Base-by-base conservation (phyloP, 2,113 vertebrate species). In the Bambusicola thoracicus region DNA sequence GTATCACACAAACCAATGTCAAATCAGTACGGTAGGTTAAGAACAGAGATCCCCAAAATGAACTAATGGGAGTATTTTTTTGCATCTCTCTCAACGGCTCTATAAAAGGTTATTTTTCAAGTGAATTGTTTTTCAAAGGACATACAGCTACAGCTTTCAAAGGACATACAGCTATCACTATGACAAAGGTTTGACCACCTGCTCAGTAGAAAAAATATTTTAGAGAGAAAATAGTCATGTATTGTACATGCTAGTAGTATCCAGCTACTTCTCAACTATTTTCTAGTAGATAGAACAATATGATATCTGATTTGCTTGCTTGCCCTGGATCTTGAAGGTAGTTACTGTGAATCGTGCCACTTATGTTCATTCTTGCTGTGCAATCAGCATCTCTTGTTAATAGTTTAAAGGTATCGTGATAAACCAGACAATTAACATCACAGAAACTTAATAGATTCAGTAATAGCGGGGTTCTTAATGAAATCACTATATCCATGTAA, bases 381-480 rank as follows among this genome's bases (percentile, higher is more conserved):
- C n/a, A 68, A 80, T 69, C 46, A 90, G 59, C 36, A 89, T 12
- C 25, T 86, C 90, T 55, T 77, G 18, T 59, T 65, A 92, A 62
- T 9, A 29, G 30, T 4, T 12, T 55, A 83, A 74, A 94, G 63
- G 38, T 53, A 74, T 29, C 69, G 77, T n/a, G 70, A 51, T n/a
- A 85, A 92, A 87, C 34, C 51, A 92, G 46, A 51, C 69, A 87
- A 65, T 40, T 70, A 40, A 83, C 2, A 3, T 36, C 75, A 80
- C 53, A 75, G 53, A 41, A 90, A 44, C 34, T 82, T 81, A 88
- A 96, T 5, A 76, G 27, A 58, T 86, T 76, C 81, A 83, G 92
- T 72, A 4, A 8, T 24, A 79, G 53, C 8, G 40, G 12, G 40
- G 81, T n/a, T 90, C n/a, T 56, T 89, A 91, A 93, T 80, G 59